phyloP scores from a whole-genome alignment of 2,888 invertebrate genomes.

The Phyllotreta cruciferae region DNA sequence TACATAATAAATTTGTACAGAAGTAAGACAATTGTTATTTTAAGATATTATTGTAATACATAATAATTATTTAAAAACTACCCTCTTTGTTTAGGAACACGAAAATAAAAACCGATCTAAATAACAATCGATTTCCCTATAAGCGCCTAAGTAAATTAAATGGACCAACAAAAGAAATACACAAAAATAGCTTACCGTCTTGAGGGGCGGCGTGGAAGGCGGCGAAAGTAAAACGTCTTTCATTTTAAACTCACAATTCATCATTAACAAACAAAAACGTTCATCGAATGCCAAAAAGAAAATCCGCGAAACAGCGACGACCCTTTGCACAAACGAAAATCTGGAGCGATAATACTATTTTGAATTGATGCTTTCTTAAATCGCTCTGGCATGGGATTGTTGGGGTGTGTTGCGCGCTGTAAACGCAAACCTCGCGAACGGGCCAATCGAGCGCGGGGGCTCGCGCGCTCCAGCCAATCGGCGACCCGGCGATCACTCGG shows the following conservation, averaged over 20 bases:
- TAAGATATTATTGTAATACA: no score
- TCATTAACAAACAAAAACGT: slow-evolving; percentile 1
- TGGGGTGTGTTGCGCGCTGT: slow-evolving; percentile 63
- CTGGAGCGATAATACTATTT: slow-evolving; percentile 48
- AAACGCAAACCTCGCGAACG: slow-evolving; percentile 52
- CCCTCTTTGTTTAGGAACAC: no score
- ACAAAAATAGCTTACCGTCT: slow-evolving; percentile 56
- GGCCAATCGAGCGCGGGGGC: slow-evolving; percentile 63
- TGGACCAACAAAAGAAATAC: slow-evolving; percentile 31
- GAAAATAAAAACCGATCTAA: background rate
- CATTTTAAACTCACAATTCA: slow-evolving; percentile 21
- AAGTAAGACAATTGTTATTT: no score
- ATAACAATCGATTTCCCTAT: background rate
- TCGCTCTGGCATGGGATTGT: slow-evolving; percentile 57
- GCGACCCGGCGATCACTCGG: slow-evolving; percentile 70
- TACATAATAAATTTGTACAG: no score
- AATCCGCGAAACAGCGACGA: slow-evolving; percentile 32
- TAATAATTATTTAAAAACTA: no score
- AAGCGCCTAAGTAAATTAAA: slow-evolving; percentile 20
- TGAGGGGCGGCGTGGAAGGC: slow-evolving; percentile 75
- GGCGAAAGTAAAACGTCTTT: slow-evolving; percentile 65
- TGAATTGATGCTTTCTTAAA: slow-evolving; percentile 51
- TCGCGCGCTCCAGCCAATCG: slow-evolving; percentile 67
- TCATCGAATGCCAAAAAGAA: slow-evolving; percentile 12
- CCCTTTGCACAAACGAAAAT: slow-evolving; percentile 11